Evolutionary conservation across 2,113 vertebrate genomes (phyloP).

Genomic region (Aptenodytes forsteri): DNA sequence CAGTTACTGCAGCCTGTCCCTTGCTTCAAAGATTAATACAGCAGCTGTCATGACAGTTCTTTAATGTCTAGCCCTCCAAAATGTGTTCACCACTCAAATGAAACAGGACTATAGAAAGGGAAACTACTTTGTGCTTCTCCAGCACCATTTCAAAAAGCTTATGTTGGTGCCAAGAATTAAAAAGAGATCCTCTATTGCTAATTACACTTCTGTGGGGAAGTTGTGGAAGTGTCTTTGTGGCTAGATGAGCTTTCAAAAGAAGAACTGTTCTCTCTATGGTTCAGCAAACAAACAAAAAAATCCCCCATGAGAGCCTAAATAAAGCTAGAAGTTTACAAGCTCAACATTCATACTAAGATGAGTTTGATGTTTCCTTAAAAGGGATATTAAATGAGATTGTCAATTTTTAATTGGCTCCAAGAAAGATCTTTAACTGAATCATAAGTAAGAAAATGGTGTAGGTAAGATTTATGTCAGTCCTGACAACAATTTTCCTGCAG

Average conservation of each 20-base stretch:
- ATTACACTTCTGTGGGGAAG: background rate
- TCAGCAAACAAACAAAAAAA: background rate
- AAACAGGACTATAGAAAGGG: background rate
- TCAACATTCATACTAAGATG: background rate
- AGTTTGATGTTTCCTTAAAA: background rate
- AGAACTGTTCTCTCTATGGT: background rate
- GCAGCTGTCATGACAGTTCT: background rate
- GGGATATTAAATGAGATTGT: background rate
- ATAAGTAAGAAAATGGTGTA: background rate
- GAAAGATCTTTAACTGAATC: background rate
- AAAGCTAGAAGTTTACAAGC: background rate
- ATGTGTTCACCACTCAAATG: background rate
- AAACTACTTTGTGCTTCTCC: background rate
- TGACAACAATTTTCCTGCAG: background rate
- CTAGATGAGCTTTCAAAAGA: background rate
- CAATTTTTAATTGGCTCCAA: background rate
- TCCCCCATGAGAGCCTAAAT: background rate
- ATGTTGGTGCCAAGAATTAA: background rate
- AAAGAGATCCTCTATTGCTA: background rate
- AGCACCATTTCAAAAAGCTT: background rate
- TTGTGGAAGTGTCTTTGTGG: background rate
- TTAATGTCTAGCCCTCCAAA: background rate
- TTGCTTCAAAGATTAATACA: background rate
- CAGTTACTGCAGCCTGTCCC: background rate
- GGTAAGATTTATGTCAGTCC: background rate